Evolutionary conservation across 2,888 invertebrate species (phyloP).

Genomic region (Adelognathus sp.): DNA sequence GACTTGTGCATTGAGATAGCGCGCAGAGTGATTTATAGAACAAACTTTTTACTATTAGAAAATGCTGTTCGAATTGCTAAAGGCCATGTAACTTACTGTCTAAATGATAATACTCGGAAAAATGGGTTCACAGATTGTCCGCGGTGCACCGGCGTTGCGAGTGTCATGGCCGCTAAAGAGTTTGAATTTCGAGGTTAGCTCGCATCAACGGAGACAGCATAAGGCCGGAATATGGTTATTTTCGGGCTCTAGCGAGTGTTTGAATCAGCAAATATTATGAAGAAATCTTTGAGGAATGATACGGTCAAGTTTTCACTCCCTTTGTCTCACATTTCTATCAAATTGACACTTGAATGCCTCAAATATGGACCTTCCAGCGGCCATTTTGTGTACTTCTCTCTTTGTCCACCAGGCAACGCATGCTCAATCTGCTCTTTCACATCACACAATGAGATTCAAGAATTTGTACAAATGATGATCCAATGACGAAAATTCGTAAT

Average conservation of each 20-base stretch:
- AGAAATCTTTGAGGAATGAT: neutral
- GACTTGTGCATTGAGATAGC: constrained; percentile 50
- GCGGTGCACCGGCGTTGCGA: neutral
- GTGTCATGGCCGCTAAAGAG: neutral
- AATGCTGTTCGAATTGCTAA: constrained; percentile 20
- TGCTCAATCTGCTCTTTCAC: neutral
- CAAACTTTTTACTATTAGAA: constrained; percentile 26
- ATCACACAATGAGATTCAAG: neutral
- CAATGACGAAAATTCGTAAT: neutral
- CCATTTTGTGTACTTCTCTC: neutral
- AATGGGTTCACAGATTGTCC: neutral
- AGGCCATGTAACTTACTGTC: constrained; percentile 19
- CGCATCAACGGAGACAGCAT: neutral
- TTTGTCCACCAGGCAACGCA: neutral
- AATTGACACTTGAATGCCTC: neutral
- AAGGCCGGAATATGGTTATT: neutral
- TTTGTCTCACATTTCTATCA: neutral
- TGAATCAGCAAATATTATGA: neutral
- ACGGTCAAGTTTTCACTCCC: neutral
- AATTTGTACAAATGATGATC: neutral
- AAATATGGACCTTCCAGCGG: neutral
- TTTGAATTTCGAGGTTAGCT: neutral
- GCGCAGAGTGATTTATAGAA: constrained; percentile 46
- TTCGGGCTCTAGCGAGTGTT: neutral
- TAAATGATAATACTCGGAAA: constrained; percentile 14